Evolutionary conservation across 2,888 invertebrate species (phyloP).

Genomic region (Patella pellucida): DNA sequence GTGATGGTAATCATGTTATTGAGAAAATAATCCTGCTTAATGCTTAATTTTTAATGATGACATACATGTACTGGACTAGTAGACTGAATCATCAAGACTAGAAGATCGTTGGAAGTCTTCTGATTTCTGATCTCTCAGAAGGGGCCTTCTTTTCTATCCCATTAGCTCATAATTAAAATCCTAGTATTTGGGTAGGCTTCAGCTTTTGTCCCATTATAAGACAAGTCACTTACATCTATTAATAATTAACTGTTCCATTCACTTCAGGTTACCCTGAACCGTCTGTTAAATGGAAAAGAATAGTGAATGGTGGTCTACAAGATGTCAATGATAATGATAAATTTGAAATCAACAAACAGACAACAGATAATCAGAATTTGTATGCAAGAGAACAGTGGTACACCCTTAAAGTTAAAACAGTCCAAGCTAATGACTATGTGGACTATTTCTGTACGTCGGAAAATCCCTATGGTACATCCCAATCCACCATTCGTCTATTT

Average conservation of each 20-base stretch:
- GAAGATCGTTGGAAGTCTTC: too few relatives aligned
- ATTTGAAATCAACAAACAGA: slow-evolving; percentile 63
- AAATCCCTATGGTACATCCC: slow-evolving; percentile 53
- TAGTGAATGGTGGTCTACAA: slow-evolving; percentile 38
- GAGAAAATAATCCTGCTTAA: too few relatives aligned
- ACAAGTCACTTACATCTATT: too few relatives aligned
- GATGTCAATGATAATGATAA: slow-evolving; percentile 63
- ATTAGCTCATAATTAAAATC: too few relatives aligned
- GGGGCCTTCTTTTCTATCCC: too few relatives aligned
- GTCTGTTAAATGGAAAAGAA: slow-evolving; percentile 57
- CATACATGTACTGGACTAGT: too few relatives aligned
- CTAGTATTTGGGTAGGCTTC: too few relatives aligned
- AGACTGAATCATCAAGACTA: too few relatives aligned
- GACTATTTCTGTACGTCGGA: slow-evolving; percentile 62
- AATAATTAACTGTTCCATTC: not conserved
- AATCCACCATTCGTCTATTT: slow-evolving; percentile 56
- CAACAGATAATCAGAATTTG: slow-evolving; percentile 54
- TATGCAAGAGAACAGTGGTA: slow-evolving; percentile 63
- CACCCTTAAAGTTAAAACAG: slow-evolving; percentile 65
- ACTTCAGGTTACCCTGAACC: slow-evolving; percentile 63
- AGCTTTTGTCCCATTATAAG: too few relatives aligned
- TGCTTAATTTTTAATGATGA: too few relatives aligned
- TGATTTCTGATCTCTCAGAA: too few relatives aligned
- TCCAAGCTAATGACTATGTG: slow-evolving; percentile 63
- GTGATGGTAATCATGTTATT: too few relatives aligned